Evolutionary conservation across 2,113 vertebrate genomes (phyloP).

Genomic region (Chamaea fasciata): DNA sequence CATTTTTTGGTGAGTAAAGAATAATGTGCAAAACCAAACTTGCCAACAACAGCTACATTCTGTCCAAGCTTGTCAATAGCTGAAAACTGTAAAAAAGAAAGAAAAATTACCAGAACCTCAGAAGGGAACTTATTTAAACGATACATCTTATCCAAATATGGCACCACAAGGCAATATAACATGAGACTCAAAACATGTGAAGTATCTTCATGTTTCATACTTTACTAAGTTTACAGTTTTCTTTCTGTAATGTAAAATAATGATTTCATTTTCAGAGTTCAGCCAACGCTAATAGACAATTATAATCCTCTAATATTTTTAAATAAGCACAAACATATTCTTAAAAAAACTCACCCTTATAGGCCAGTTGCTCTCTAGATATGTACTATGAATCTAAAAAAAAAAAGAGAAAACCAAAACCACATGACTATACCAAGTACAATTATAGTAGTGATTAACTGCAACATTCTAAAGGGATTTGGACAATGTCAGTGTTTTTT

Average conservation of each 20-base stretch:
- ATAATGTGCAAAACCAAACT: constrained; percentile 97
- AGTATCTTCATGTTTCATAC: neutral
- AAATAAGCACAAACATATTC: neutral
- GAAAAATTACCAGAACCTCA: neutral
- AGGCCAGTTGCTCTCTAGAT: constrained; percentile 98
- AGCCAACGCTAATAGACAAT: neutral
- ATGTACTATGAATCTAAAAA: constrained; percentile 93
- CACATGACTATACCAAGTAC: neutral
- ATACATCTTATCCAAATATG: neutral
- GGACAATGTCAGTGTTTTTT: neutral
- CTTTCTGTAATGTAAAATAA: neutral
- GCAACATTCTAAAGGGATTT: neutral
- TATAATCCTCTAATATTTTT: neutral
- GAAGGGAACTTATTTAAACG: neutral
- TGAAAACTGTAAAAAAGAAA: constrained; percentile 81
- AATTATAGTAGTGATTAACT: neutral
- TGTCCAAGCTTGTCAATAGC: constrained; percentile 94
- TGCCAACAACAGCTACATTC: constrained; percentile 93
- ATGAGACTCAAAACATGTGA: neutral
- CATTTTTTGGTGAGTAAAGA: constrained; percentile 95
- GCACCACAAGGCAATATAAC: neutral
- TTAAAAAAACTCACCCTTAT: constrained; percentile 85
- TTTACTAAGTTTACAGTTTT: neutral
- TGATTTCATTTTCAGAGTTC: neutral
- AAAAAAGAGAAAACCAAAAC: neutral